Evolutionary conservation across 1,140 invertebrate species (phyloP), one percentile per base, ranked within the genome.

Genomic region (Trypoxylus dichotomus): DNA sequence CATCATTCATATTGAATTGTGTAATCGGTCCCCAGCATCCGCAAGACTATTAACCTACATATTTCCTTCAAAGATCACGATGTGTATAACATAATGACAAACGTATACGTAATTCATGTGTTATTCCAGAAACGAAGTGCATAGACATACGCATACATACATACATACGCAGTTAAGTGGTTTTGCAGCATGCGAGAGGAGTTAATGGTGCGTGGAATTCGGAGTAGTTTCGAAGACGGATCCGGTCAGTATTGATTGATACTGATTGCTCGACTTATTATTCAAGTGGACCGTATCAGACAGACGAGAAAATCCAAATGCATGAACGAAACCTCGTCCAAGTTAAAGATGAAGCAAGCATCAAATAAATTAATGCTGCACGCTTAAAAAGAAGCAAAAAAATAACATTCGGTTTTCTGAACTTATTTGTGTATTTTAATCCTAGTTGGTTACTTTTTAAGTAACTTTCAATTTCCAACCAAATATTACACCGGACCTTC

Each of bases 121-220:
- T 24, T 24, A 24, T 68, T 68, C 11, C 60, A 68, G 24, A 68
- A 68, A 25, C 27, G 24, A 68, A 68, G 25, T 68, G 60, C 60
- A 68, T 68, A 68, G 32, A 37, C 3, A 37, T 37, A 5, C 29
- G n/a, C n/a, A n/a, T n/a, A n/a, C n/a, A n/a, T n/a, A n/a, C 32
- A 37, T 37, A 37, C 32, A 8, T 68, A 63, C 43, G 13, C 19
- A 68, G 60, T 68, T 68, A 68, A 68, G 60, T 68, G 60, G 60
- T 68, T 68, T 68, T 24, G 60, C 60, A 68, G 24, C 13, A 68
- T 68, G 60, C 3, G 60, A 68, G 60, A 68, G 60, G 24, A 68
- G 27, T 68, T 68, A 68, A 68, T 68, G 60, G 60, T 68, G 60
- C 60, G 60, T 68, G 27, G 24, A 29, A 68, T 68, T 68, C 60